Percentiles rank a stretch among this genome's conserved stretches.
Conservation (phyloP, 2,797 vertebrate genomes). For the Leucoraja ocellata region DNA sequence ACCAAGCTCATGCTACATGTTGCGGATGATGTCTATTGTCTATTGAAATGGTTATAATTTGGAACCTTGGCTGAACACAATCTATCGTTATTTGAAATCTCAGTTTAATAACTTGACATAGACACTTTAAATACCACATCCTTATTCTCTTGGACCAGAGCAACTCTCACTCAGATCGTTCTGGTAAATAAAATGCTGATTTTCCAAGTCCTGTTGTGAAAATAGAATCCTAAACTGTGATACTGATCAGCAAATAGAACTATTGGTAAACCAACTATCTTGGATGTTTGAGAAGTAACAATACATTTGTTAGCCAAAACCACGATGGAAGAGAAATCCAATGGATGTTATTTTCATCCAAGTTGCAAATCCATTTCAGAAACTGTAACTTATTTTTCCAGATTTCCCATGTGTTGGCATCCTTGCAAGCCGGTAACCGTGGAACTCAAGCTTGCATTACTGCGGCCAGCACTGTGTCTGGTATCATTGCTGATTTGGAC, state of each 20-base stretch:
- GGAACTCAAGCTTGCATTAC: constrained; percentile 98
- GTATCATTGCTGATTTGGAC: constrained; percentile 93
- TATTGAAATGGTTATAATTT: not conserved
- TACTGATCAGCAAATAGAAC: not conserved
- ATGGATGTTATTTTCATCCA: too few relatives aligned
- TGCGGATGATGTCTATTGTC: not conserved
- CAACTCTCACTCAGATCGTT: not conserved
- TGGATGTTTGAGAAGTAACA: not conserved
- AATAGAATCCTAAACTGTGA: not conserved
- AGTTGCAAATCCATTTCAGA: not conserved
- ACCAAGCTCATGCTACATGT: not conserved
- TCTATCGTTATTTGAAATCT: not conserved
- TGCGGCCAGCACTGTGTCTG: constrained; percentile 84
- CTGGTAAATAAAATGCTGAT: not conserved
- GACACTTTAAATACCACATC: too few relatives aligned
- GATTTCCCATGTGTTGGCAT: constrained; percentile 90
- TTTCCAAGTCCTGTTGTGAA: not conserved
- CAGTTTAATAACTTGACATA: too few relatives aligned
- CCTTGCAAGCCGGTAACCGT: constrained; percentile 90
- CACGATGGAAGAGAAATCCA: not conserved
- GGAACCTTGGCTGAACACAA: too few relatives aligned
- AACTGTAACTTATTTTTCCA: constrained; percentile 44
- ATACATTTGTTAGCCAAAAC: not conserved
- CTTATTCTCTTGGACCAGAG: not conserved
- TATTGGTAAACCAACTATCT: not conserved